Conservation (phyloP, 2,113 vertebrate species). For the Syrrhaptes paradoxus region DNA sequence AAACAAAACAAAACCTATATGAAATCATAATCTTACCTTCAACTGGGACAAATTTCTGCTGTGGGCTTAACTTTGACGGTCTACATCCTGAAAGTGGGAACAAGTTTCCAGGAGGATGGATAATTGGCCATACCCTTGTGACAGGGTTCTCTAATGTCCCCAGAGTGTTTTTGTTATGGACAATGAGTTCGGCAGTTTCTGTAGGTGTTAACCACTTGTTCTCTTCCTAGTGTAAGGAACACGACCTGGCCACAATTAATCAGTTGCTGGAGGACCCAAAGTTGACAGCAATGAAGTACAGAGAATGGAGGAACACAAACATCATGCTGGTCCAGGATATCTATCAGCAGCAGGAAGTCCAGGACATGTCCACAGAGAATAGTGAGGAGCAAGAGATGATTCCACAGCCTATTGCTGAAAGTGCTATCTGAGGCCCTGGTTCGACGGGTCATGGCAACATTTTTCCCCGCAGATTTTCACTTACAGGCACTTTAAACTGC, state of each 20-base stretch:
- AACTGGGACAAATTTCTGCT: background rate
- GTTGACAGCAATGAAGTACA: slow-evolving; percentile 86
- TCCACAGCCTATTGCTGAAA: slow-evolving; percentile 51
- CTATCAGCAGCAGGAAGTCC: slow-evolving; percentile 61
- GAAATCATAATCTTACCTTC: background rate
- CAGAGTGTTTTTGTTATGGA: background rate
- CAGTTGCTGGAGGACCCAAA: slow-evolving; percentile 84
- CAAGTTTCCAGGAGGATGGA: background rate
- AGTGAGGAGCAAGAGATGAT: slow-evolving; percentile 21
- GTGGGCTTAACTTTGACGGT: background rate
- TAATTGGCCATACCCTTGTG: background rate
- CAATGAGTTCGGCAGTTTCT: background rate
- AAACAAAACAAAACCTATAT: background rate
- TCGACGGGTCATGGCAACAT: background rate
- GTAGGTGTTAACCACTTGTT: background rate
- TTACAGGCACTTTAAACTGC: background rate
- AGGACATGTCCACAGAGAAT: slow-evolving; percentile 35
- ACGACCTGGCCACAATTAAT: slow-evolving; percentile 89
- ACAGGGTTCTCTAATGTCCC: background rate
- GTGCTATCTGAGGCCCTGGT: slow-evolving; percentile 58
- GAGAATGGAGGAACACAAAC: slow-evolving; percentile 90
- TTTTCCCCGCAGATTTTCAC: background rate
- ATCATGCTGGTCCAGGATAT: slow-evolving; percentile 87
- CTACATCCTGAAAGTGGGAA: background rate
- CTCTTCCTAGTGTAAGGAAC: slow-evolving; percentile 87